Evolutionary conservation across 1,140 invertebrate genomes (phyloP), one percentile per base, ranked within the genome.

Genomic region (Trichonephila clavata): DNA sequence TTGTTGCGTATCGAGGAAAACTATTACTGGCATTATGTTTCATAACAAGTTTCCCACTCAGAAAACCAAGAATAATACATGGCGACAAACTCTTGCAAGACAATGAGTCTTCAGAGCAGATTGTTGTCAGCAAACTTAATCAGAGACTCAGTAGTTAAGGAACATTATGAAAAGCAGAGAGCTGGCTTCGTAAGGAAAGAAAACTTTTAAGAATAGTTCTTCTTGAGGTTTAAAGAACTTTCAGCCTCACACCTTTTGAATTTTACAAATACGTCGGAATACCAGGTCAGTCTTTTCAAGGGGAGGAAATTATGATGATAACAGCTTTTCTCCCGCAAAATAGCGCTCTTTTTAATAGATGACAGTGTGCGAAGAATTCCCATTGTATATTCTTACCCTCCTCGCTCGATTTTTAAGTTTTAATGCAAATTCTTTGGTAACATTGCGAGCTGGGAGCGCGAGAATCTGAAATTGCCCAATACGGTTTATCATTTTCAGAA

Each of bases 401-500:
- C n/a, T 60, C 21, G 27, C 89, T 77, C 91, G 83, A 86, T 57
- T 92, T 86, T 86, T 86, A 71, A 92, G 91, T 86, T 92, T 92
- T 92, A 92, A 92, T 92, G 91, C 61, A 92, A 92, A 92, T 92
- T 92, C 91, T 92, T 92, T 92, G 91, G 91, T 83, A 86, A 92
- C 91, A 61, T 27, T 63, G 88, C 61, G 63, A 68, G 50, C 21
- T 0, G 39, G 24, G 71, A 13, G 21, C 8, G 57, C 60, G n/a
- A 32, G 61, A 92, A 92, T 92, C 57, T 59, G 61, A 92, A 86
- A 86, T 92, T 86, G 91, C 63, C 83, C 84, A 86, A 92, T 92
- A 92, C 32, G 86, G 81, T 92, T 86, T 92, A 92, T 92, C 91
- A 92, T 65, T 92, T 87, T 63, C 86, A 24, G 61, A 61, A 63